These are phyloP conservation scores for Misgurnus mizolepis DNA, from an alignment of 2,113 vertebrate genomes.

Conservation along the genomic window DNA sequence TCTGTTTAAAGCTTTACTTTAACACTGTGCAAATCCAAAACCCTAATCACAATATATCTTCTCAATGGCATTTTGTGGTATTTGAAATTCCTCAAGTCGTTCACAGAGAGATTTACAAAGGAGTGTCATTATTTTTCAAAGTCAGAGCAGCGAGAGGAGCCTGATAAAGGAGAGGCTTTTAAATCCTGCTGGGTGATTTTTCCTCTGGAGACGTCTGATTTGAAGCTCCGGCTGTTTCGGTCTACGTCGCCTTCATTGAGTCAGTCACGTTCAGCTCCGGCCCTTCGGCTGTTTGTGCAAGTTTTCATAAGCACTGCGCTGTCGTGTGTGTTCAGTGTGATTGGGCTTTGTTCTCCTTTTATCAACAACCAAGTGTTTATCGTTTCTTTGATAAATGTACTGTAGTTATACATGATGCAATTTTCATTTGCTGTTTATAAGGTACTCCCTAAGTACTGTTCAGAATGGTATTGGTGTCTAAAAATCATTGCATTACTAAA, in stretches of 20 bases:
- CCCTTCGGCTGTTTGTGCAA: constrained; percentile 65
- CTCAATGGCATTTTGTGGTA: constrained; percentile 28
- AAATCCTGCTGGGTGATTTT: constrained; percentile 59
- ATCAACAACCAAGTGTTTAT: constrained; percentile 23
- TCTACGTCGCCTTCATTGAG: constrained; percentile 51
- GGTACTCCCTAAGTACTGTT: too few relatives aligned
- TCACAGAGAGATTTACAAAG: constrained; percentile 47
- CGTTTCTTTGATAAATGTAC: constrained; percentile 3
- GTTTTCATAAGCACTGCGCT: constrained; percentile 46
- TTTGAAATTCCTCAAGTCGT: constrained; percentile 45
- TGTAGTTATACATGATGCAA: not conserved
- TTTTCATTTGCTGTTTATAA: not conserved
- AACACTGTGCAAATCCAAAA: not conserved
- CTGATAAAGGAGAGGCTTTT: constrained; percentile 57
- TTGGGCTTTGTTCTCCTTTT: constrained; percentile 59
- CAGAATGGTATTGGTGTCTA: too few relatives aligned
- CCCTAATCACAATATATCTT: not conserved
- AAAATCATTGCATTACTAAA: too few relatives aligned
- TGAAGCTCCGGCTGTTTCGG: constrained; percentile 35
- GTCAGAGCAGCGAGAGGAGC: constrained; percentile 37
- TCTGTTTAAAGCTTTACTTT: constrained; percentile 14
- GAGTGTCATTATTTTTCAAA: constrained; percentile 58
- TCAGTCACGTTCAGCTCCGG: constrained; percentile 21
- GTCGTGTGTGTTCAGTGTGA: constrained; percentile 44
- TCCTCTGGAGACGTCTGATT: constrained; percentile 58